Base-by-base conservation (phyloP, 2,113 vertebrate species). In the Nesogale talazaci region DNA sequence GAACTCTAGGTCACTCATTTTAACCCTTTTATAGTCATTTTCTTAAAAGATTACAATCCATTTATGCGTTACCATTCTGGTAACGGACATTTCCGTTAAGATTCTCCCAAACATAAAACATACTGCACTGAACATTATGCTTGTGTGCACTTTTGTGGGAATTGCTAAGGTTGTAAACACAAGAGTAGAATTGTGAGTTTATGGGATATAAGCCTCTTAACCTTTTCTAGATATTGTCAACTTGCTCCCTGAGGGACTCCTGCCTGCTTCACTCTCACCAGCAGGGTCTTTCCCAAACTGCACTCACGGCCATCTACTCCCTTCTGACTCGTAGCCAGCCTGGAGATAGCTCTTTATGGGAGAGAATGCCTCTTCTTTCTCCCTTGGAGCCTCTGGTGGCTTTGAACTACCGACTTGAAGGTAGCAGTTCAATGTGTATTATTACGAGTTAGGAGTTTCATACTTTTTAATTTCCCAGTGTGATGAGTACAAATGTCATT, bases 381-480 rank as follows among this genome's bases (percentile, higher is more conserved):
- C 46, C 46, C 46, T 46, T 52, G 46, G 1, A 52, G 46, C 46
- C 46, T 12, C 46, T 52, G 46, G 46, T 52, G 46, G 46, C 14
- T 52, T 52, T 11, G 46, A 52, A 52, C 46, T 52, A 52, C 46
- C 14, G 9, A 6, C 46, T 52, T 52, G 46, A 11, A 52, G 46
- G 46, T 52, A 52, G 46, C 46, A 52, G 46, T 12, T 52, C 46
- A 52, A 52, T 52, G 46, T 52, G 46, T 52, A 12, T 52, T 12
- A 8, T 52, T 42, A 85, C 34, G 79, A 40, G 1, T 79, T 87
- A 86, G 29, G 11, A 83, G 83, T 90, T 86, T 94, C 40, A 86
- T 31, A 75, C 19, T 76, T 78, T 88, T 81, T 76, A 96, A 83
- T 52, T 80, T 86, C 52, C 86, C 23, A 29, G 75, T 89, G 67